A percentile compares a stretch with the other conserved stretches of the same genome.
Conservation (phyloP, 1,140 invertebrate species). For the Fopius arisanus region DNA sequence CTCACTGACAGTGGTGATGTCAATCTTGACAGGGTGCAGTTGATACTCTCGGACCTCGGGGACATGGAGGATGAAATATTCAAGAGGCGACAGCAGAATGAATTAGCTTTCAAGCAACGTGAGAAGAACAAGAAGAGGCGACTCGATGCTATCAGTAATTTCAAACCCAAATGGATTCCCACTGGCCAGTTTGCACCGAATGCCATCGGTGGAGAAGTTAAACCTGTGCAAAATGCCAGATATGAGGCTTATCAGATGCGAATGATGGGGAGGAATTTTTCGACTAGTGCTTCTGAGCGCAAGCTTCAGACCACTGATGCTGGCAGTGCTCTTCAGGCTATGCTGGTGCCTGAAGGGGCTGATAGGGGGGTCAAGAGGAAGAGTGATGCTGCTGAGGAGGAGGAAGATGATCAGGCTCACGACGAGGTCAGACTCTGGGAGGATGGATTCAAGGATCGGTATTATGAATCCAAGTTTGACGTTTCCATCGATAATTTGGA, state of each 20-base stretch:
- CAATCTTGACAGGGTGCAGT: conserved; percentile 89
- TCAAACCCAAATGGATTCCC: conserved; percentile 74
- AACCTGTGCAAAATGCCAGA: conserved; percentile 71
- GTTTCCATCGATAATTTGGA: conserved; percentile 80
- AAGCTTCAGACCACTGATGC: conserved; percentile 43
- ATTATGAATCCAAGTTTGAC: conserved; percentile 98
- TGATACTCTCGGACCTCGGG: conserved; percentile 94
- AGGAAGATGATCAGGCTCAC: conserved; percentile 80
- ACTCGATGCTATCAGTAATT: conserved; percentile 64
- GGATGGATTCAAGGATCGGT: conserved; percentile 96
- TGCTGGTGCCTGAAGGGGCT: conserved; percentile 57
- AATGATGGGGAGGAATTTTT: conserved; percentile 53
- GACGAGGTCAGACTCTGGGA: conserved; percentile 98
- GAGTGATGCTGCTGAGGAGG: conserved; percentile 59
- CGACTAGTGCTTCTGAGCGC: conserved; percentile 40
- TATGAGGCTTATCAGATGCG: conserved; percentile 76
- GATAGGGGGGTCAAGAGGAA: conserved; percentile 62
- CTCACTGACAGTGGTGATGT: conserved; percentile 95
- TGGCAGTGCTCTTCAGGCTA: conserved; percentile 57
- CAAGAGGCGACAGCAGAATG: conserved; percentile 86
- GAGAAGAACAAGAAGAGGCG: conserved; percentile 76
- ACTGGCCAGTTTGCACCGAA: conserved; percentile 79
- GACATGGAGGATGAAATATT: conserved; percentile 98
- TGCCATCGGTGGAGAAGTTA: conserved; percentile 58
- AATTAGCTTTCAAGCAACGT: conserved; percentile 80